Evolutionary conservation across 2,113 vertebrate genomes (phyloP).

Genomic region (Microtus pennsylvanicus): DNA sequence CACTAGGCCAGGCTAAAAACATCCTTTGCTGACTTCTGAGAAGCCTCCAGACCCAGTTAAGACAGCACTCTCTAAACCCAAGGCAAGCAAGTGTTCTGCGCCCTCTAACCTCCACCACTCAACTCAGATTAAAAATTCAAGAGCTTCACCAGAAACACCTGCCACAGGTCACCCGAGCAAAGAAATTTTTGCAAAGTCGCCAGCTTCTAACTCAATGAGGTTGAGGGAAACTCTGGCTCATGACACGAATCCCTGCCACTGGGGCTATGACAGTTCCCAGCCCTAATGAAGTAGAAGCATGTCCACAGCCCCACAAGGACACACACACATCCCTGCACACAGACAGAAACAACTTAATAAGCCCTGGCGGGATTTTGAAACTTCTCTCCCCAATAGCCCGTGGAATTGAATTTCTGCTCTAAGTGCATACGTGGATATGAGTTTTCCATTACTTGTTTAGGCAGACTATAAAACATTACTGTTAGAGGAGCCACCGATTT

Average conservation of each 20-base stretch:
- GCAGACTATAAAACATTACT: conserved; percentile 56
- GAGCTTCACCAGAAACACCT: background rate
- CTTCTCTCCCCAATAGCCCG: background rate
- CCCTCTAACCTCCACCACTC: background rate
- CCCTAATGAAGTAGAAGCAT: background rate
- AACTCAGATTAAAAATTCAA: conserved; percentile 50
- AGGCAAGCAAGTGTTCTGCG: background rate
- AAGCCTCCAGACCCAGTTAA: background rate
- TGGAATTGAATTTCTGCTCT: conserved; percentile 68
- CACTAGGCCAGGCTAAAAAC: background rate
- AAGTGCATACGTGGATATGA: background rate
- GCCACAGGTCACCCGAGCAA: background rate
- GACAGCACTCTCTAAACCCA: background rate
- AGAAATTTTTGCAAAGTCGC: background rate
- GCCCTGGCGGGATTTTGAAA: conserved; percentile 57
- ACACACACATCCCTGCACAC: background rate
- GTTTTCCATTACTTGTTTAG: conserved; percentile 67
- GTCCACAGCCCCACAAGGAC: rapidly evolving
- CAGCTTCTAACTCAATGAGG: background rate
- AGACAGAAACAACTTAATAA: background rate
- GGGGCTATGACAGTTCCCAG: background rate
- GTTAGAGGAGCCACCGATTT: conserved; percentile 30
- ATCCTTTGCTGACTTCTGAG: background rate
- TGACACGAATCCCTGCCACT: background rate
- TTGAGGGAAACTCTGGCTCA: background rate